These are phyloP conservation scores for Archips xylosteana DNA, from an alignment of 2,888 invertebrate species.

Conservation along the genomic window DNA sequence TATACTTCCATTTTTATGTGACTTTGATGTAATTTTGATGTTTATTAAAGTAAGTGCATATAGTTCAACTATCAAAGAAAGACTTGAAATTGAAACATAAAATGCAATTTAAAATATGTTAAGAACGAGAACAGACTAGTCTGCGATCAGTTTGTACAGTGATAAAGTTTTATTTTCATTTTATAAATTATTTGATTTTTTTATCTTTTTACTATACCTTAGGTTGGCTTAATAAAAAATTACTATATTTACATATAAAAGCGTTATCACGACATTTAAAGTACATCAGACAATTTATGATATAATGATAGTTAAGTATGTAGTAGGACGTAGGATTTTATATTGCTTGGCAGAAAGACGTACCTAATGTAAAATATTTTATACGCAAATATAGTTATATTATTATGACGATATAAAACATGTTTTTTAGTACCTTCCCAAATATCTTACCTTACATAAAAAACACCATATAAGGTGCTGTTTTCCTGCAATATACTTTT, in stretches of 20 bases:
- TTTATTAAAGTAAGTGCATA: not conserved
- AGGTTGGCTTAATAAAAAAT: not conserved
- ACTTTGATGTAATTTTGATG: not conserved
- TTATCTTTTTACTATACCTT: not conserved
- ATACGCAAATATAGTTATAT: conserved; percentile 64
- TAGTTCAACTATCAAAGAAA: not conserved
- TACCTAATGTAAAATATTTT: conserved; percentile 62
- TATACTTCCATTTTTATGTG: not conserved
- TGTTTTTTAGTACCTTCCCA: conserved; percentile 14
- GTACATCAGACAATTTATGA: conserved; percentile 5
- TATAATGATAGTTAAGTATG: conserved; percentile 21
- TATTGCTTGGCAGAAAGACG: conserved; percentile 56
- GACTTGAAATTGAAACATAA: not conserved
- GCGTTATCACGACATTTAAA: not conserved
- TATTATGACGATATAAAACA: conserved; percentile 22
- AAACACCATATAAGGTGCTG: not conserved
- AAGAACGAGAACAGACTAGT: too few species aligned
- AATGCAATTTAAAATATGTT: not conserved
- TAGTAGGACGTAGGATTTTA: conserved; percentile 52
- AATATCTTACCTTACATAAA: not conserved
- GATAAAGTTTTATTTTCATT: not conserved
- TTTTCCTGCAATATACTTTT: not conserved
- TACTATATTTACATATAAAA: not conserved
- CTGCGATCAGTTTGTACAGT: too few species aligned
- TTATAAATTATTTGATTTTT: not conserved